phyloP scores from a whole-genome alignment of 2,888 invertebrate species.

The Clitarchus hookeri region DNA sequence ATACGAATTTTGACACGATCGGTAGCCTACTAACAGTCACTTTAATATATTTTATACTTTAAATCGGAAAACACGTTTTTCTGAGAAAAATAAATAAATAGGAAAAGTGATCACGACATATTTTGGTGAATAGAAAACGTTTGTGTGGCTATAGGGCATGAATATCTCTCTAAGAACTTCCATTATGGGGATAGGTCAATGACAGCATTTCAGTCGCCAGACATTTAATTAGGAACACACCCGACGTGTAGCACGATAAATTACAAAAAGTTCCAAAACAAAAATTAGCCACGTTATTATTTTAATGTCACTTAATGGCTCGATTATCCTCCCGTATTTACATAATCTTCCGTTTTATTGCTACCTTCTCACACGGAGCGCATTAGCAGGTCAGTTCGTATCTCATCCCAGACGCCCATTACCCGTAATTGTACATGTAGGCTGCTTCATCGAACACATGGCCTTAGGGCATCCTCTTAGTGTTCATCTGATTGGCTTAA shows the following conservation, averaged over 20 bases:
- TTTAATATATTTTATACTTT: too few relatives aligned
- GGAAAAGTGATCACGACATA: too few relatives aligned
- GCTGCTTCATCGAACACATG: not conserved
- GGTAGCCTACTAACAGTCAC: too few relatives aligned
- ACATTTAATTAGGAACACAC: not conserved
- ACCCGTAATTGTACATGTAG: not conserved
- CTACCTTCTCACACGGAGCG: not conserved
- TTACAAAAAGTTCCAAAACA: not conserved
- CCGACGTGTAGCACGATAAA: not conserved
- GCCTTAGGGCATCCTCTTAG: not conserved
- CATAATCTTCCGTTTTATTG: not conserved
- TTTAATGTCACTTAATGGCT: not conserved
- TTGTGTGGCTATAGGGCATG: too few relatives aligned
- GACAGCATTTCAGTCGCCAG: not conserved
- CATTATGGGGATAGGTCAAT: too few relatives aligned
- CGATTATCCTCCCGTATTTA: not conserved
- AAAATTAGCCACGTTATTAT: not conserved
- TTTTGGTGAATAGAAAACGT: too few relatives aligned
- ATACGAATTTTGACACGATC: too few relatives aligned
- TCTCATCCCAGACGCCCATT: not conserved
- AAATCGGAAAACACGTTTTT: too few relatives aligned
- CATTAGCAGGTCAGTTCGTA: not conserved
- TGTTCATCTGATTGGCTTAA: not conserved
- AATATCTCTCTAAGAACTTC: too few relatives aligned
- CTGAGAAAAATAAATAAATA: too few relatives aligned